phyloP scores from a whole-genome alignment of 1,140 invertebrate species.

The Lasioglossum albipes region DNA sequence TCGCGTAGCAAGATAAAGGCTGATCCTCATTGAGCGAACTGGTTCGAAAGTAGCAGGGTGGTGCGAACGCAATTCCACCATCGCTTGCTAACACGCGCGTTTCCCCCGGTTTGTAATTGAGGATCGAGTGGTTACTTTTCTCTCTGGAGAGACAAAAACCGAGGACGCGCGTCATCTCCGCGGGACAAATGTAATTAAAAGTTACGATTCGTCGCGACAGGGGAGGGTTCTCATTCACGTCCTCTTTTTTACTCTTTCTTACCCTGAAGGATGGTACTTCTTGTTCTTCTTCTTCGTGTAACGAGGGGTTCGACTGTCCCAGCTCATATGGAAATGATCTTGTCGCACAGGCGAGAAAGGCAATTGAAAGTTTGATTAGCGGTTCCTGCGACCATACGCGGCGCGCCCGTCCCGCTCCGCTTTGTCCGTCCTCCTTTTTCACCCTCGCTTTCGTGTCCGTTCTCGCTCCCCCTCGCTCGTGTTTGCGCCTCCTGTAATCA shows the following conservation, averaged over 20 bases:
- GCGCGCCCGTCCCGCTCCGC: not conserved
- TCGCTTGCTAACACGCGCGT: not conserved
- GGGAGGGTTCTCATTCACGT: no score
- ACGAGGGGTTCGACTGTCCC: conserved; percentile 8
- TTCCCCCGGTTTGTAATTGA: conserved; percentile 42
- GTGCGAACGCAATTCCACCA: not conserved
- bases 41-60: not conserved
- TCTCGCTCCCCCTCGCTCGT: not conserved
- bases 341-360: conserved; percentile 20
- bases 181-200: conserved; percentile 62
- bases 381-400: conserved; percentile 8
- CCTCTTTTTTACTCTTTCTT: no score
- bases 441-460: not conserved
- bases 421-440: not conserved
- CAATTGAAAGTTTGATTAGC: conserved; percentile 60
- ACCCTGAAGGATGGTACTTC: no score
- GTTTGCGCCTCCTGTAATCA: conserved; percentile 10
- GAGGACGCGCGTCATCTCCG: conserved; percentile 38
- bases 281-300: conserved; percentile 22
- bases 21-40: no score
- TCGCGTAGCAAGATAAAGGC: no score
- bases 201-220: conserved; percentile 37
- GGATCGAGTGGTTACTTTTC: conserved; percentile 20
- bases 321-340: conserved; percentile 50
- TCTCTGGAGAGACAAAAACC: conserved; percentile 14